Evolutionary conservation across 2,113 vertebrate species (phyloP).

Genomic region (Sitta europaea): DNA sequence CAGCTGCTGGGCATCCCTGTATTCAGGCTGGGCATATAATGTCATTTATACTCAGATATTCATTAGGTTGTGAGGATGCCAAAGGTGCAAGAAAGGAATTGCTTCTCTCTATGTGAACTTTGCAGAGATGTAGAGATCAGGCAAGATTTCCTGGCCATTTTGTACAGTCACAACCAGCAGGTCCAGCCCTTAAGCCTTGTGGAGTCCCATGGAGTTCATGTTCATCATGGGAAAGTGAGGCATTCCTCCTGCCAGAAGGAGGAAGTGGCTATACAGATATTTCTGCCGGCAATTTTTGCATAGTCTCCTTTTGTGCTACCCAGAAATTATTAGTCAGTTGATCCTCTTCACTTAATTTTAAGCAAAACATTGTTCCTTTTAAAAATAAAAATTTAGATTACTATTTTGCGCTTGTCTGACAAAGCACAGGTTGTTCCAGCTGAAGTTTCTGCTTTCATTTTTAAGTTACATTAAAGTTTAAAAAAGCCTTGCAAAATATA

Average conservation of each 20-base stretch:
- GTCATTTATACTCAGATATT: not conserved
- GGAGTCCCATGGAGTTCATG: not conserved
- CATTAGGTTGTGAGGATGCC: not conserved
- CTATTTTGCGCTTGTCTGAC: not conserved
- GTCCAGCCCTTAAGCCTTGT: not conserved
- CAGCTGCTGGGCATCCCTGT: too few relatives aligned
- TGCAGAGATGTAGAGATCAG: not conserved
- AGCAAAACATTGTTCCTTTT: not conserved
- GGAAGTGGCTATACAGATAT: not conserved
- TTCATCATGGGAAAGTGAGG: not conserved
- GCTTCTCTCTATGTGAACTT: not conserved
- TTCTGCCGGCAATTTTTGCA: not conserved
- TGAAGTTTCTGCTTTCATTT: not conserved
- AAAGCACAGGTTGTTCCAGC: not conserved
- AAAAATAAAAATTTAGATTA: not conserved
- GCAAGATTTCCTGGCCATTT: not conserved
- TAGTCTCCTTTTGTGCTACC: not conserved
- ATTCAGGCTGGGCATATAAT: not conserved
- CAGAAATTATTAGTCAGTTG: not conserved
- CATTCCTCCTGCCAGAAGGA: not conserved
- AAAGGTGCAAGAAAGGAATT: not conserved
- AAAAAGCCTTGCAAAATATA: not conserved
- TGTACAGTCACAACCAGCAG: fast-evolving
- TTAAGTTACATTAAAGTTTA: not conserved
- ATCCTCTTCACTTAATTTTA: not conserved